Evolutionary conservation across 2,113 vertebrate genomes (phyloP).

Genomic region (Pyxicephalus adspersus): DNA sequence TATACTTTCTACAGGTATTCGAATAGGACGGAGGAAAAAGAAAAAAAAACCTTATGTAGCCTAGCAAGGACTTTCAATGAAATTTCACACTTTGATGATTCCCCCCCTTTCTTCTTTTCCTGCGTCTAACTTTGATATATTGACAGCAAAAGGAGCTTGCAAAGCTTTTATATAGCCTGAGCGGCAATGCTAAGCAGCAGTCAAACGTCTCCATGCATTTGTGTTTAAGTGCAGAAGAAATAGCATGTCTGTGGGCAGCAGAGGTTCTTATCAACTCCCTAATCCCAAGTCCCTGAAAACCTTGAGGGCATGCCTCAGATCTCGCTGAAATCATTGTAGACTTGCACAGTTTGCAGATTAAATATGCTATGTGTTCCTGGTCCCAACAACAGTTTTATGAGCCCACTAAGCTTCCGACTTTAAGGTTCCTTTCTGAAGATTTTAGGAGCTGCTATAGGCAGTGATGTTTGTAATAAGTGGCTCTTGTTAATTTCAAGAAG

Average conservation of each 20-base stretch:
- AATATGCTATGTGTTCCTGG: constrained; percentile 98
- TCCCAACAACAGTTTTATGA: constrained; percentile 83
- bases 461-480: constrained; percentile 72
- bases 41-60: constrained; percentile 71
- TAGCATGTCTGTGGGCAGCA: constrained; percentile 84
- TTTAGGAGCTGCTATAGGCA: constrained; percentile 89
- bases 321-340: constrained; percentile 88
- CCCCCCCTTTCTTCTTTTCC: constrained; percentile 61
- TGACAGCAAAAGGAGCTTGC: constrained; percentile 90
- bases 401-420: constrained; percentile 89
- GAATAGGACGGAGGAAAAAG: constrained; percentile 76
- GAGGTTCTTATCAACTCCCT: constrained; percentile 90
- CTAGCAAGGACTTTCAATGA: constrained; percentile 85
- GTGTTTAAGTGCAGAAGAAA: constrained; percentile 93
- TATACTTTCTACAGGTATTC: constrained; percentile 73
- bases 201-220: constrained; percentile 93
- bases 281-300: constrained; percentile 98
- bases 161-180: constrained; percentile 87
- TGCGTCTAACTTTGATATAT: constrained; percentile 91
- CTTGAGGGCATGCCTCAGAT: constrained; percentile 99
- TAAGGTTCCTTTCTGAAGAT: constrained; percentile 86
- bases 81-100: constrained; percentile 95
- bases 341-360: constrained; percentile 94
- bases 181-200: constrained; percentile 85
- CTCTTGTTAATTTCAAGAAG: constrained; percentile 75